Percentiles rank a stretch among this genome's conserved stretches.
These are phyloP conservation scores for Operophtera brumata DNA, from an alignment of 2,888 invertebrate species.

Conservation along the genomic window DNA sequence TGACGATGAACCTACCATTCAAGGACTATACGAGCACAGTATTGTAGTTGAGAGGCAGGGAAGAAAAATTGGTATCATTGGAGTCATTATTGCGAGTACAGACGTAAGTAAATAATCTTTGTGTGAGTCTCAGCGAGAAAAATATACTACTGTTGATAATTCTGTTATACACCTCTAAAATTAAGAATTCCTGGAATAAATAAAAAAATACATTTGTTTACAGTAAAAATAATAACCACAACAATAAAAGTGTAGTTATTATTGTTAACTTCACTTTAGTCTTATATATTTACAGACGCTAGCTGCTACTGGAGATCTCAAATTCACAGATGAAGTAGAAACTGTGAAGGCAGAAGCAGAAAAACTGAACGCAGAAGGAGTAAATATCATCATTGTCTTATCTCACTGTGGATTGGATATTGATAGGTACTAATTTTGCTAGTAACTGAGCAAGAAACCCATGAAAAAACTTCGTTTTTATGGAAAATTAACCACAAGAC, in stretches of 20 bases:
- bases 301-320: slow-evolving; percentile 83
- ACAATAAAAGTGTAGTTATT: too few relatives aligned
- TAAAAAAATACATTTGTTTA: too few relatives aligned
- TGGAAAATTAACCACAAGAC: too few relatives aligned
- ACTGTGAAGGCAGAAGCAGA: slow-evolving; percentile 84
- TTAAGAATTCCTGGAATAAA: neutral
- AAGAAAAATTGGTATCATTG: slow-evolving; percentile 88
- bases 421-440: slow-evolving; percentile 68
- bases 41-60: slow-evolving; percentile 83
- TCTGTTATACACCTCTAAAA: too few relatives aligned
- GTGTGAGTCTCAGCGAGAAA: too few relatives aligned
- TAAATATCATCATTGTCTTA: slow-evolving; percentile 89
- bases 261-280: too few relatives aligned
- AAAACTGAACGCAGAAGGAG: slow-evolving; percentile 81
- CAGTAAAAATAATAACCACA: too few relatives aligned
- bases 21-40: slow-evolving; percentile 84
- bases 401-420: slow-evolving; percentile 90
- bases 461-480: neutral
- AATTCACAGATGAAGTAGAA: slow-evolving; percentile 84
- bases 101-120: slow-evolving; percentile 51
- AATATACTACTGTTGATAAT: too few relatives aligned
- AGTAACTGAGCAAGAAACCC: too few relatives aligned
- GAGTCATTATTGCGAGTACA: slow-evolving; percentile 80
- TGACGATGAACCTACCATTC: slow-evolving; percentile 84
- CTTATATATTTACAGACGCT: slow-evolving; percentile 73